Evolutionary conservation across 2,797 vertebrate species (phyloP), one percentile per base, ranked within the genome.

Genomic region (Mycteria americana): DNA sequence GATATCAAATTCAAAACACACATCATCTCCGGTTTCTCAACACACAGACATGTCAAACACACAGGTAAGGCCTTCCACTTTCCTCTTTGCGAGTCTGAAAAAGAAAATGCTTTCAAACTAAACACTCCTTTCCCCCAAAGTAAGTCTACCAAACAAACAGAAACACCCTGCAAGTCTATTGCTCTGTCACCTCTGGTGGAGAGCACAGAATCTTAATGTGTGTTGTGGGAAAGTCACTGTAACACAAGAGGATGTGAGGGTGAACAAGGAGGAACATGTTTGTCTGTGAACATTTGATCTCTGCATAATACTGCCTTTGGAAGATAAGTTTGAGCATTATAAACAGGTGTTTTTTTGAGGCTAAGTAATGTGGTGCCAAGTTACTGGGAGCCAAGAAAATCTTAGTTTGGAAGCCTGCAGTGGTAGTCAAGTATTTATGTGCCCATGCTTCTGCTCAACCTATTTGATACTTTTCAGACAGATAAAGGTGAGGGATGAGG

Each of bases 291-390:
- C 87, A 91, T 91, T 69, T 95, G 82, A 96, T 96, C 91, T 95
- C 89, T 92, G 85, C 63, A 86, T 92, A 96, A 88, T 77, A 85
- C 75, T 43, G 91, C 5, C 78, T 96, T 75, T 92, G 94, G 93
- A 91, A 91, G 84, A 72, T 77, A 80, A 75, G 93, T 91, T n/a
- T 92, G 95, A 97, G 85, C 59, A 93, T 93, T 96, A 91, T 45
- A 96, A 97, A 93, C 95, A 96, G 92, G 93, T 96, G 95, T 2
- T 48, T 93, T 96, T 96, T 75, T 86, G 82, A 93, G 87, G 60
- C 91, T 84, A 93, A 88, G 84, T 95, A 92, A 94, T 27, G 50
- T 88, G 79, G 89, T 92, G 94, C 93, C 95, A 95, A 94, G 87
- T 81, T 76, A 91, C 57, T 69, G 23, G 45, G 79, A 94, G 95